Evolutionary conservation across 2,797 vertebrate genomes (phyloP).

Genomic region (Hemibagrus guttatus): DNA sequence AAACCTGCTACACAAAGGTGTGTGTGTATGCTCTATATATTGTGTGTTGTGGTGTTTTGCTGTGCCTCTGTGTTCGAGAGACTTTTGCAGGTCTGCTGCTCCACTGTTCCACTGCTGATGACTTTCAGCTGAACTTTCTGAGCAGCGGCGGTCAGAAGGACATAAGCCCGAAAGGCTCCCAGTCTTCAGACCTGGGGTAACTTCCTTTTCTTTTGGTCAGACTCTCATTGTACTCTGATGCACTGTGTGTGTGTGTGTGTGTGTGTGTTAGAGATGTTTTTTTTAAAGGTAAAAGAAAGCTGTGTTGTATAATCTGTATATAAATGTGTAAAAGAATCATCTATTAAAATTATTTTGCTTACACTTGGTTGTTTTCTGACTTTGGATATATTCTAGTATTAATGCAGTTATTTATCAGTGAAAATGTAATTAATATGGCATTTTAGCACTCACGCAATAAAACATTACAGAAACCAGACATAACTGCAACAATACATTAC

Average conservation of each 20-base stretch:
- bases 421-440: not conserved
- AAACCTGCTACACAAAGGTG: conserved; percentile 60
- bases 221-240: not conserved
- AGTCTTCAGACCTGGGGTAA: conserved; percentile 35
- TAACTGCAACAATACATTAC: not conserved
- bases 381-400: not conserved
- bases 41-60: conserved; percentile 44
- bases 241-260: not conserved
- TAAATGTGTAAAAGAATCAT: not conserved
- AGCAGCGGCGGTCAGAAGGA: conserved; percentile 20
- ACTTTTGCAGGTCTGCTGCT: conserved; percentile 54
- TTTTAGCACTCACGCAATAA: not conserved
- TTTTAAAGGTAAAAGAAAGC: too few species aligned
- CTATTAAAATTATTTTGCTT: conserved; percentile 19
- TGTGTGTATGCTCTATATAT: conserved; percentile 19
- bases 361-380: not conserved
- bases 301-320: not conserved
- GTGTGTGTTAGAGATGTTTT: not conserved
- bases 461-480: not conserved
- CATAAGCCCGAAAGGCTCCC: conserved; percentile 31
- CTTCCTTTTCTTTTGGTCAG: not conserved
- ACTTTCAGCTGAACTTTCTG: conserved; percentile 34
- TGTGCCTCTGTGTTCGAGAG: conserved; percentile 46
- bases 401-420: not conserved
- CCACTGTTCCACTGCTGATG: conserved; percentile 34